Percentiles rank a stretch among this genome's conserved stretches.
phyloP scores from a whole-genome alignment of 2,888 invertebrate species.

The Meiosimyza platycephala region DNA sequence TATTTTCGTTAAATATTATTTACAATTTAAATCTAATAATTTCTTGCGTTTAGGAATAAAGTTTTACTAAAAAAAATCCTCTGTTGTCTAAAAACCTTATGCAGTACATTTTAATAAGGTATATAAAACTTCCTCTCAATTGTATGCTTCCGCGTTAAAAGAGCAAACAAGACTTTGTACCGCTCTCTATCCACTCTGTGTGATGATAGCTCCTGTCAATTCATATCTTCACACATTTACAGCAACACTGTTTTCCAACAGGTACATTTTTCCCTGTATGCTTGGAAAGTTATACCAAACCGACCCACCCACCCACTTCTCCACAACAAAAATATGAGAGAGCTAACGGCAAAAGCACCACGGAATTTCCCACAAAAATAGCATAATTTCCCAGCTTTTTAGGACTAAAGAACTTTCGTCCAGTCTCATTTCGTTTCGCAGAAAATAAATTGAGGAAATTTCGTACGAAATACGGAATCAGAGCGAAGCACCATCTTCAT shows the following conservation, averaged over 20 bases:
- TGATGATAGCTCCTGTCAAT: background rate
- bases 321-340: background rate
- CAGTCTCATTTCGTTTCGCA: constrained; percentile 10
- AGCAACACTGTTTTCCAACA: constrained; percentile 26
- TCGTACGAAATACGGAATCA: constrained; percentile 38
- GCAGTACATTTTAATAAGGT: too few relatives aligned
- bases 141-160: background rate
- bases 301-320: background rate
- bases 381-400: constrained; percentile 36
- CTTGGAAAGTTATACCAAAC: too few relatives aligned
- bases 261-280: constrained; percentile 27
- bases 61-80: too few relatives aligned
- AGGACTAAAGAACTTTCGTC: background rate
- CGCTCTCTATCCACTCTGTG: too few relatives aligned
- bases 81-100: too few relatives aligned
- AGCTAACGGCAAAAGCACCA: background rate
- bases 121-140: background rate
- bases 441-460: constrained; percentile 24
- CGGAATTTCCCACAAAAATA: constrained; percentile 20
- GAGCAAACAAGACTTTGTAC: too few relatives aligned
- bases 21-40: too few relatives aligned
- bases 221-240: background rate
- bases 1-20: too few relatives aligned
- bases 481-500: constrained; percentile 57
- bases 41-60: too few relatives aligned